Evolutionary conservation across 2,888 invertebrate species (phyloP).

Genomic region (Drosophila ustulata): DNA sequence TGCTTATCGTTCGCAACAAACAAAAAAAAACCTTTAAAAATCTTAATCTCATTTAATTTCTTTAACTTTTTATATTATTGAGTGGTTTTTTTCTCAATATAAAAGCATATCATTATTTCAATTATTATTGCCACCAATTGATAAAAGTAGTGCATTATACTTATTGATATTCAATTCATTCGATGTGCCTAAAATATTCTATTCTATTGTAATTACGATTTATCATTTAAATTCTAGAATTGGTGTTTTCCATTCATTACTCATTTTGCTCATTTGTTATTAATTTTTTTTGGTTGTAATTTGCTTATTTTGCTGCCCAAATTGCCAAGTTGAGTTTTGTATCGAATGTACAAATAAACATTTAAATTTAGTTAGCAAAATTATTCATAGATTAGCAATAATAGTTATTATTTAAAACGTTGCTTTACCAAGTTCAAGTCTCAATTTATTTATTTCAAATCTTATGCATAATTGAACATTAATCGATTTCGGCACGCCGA

Average conservation of each 20-base stretch:
- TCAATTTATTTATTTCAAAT: neutral
- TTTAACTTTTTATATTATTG: constrained; percentile 43
- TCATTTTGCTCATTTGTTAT: constrained; percentile 12
- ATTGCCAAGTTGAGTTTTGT: constrained; percentile 9
- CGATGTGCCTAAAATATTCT: constrained; percentile 58
- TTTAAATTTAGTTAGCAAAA: constrained; percentile 45
- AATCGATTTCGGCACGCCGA: constrained; percentile 27
- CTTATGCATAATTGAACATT: constrained; percentile 6
- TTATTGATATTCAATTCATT: constrained; percentile 40
- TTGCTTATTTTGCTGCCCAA: constrained; percentile 38
- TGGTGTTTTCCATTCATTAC: constrained; percentile 60
- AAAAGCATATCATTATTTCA: constrained; percentile 54
- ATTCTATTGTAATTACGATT: constrained; percentile 34
- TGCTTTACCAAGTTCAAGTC: constrained; percentile 2
- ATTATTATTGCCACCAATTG: constrained; percentile 50
- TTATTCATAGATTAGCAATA: constrained; percentile 45
- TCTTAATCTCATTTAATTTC: constrained; percentile 52
- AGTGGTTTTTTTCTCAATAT: constrained; percentile 52
- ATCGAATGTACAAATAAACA: constrained; percentile 48
- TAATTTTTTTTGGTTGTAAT: constrained; percentile 21
- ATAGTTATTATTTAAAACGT: constrained; percentile 9
- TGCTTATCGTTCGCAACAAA: constrained; percentile 84
- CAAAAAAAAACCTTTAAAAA: constrained; percentile 49
- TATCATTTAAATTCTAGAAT: constrained; percentile 64
- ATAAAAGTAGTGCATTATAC: constrained; percentile 64